Evolutionary conservation across 2,113 vertebrate species (phyloP).

Genomic region (Ciconia stormi): DNA sequence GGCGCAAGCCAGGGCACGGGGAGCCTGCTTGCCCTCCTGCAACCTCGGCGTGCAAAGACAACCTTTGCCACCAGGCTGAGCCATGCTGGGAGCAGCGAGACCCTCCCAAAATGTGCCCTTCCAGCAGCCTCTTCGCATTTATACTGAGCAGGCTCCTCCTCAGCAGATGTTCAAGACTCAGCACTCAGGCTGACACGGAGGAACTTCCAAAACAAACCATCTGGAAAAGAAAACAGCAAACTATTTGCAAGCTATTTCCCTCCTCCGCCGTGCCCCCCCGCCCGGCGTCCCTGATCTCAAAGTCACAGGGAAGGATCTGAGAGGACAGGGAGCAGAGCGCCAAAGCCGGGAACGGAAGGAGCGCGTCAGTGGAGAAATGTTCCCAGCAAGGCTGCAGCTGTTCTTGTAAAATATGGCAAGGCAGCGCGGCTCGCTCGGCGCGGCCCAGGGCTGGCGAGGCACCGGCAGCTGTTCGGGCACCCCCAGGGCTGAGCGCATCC

Average conservation of each 20-base stretch:
- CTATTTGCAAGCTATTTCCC: neutral
- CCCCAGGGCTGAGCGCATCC: neutral
- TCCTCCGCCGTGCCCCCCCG: accelerated
- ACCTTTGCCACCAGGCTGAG: neutral
- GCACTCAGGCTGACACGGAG: neutral
- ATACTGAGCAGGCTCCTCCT: neutral
- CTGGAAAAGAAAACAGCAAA: conserved; percentile 33
- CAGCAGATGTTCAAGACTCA: conserved; percentile 32
- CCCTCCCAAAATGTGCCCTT: neutral
- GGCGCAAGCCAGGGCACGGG: neutral
- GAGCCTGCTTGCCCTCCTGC: neutral
- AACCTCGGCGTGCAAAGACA: neutral
- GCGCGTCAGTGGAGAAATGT: neutral
- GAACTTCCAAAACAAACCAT: conserved; percentile 47
- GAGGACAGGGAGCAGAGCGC: neutral
- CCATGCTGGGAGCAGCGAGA: neutral
- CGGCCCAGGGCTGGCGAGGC: neutral
- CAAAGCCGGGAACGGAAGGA: neutral
- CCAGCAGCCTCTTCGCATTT: neutral
- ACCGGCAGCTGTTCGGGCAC: neutral
- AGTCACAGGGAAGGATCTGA: neutral
- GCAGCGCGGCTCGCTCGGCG: neutral
- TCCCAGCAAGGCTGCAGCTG: conserved; percentile 36
- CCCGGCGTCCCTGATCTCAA: neutral
- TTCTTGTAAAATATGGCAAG: neutral